Base-by-base conservation (phyloP, 2,888 invertebrate species). In the Agriotes lineatus region DNA sequence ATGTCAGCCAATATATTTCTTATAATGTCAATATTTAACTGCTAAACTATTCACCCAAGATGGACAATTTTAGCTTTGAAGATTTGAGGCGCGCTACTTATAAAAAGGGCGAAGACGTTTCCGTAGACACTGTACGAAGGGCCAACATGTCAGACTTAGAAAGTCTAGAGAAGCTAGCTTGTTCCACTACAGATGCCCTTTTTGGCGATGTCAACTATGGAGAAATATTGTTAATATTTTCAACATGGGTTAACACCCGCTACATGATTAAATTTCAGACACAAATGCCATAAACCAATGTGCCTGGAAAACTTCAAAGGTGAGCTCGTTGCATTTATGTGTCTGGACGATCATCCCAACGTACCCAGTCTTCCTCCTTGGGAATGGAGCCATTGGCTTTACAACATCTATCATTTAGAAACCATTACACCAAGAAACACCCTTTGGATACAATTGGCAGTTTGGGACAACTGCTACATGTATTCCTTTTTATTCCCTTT, bases 331-430 rank as follows among this genome's bases (percentile, higher is more conserved):
- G 82, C 82, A 0, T 79, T 75, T 19, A 72, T 86, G 7, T 81
- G 81, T 52, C 75, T 86, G 0, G 80, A 83, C 69, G 82, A 82
- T 74, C 86, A 86, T 77, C 91, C 91, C 0, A 83, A 88, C 71
- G 78, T 90, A 30, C 88, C 88, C 0, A 82, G 88, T 0, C 80
- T 91, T 6, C 86, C 87, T 20, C 83, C 87, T 3, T 81, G 81
- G 58, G 86, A 86, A 20, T 91, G 90, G 90, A 83, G 85, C 42
- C 79, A 83, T n/a, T 91, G 89, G 85, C 77, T 90, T n/a, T 82
- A 83, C 79, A 81, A 80, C 10, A 85, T 87, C 75, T 91, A 89
- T 79, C 85, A 85, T 87, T 88, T 83, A 72, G 70, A 72, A 18
- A 62, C 18, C 20, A 59, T 54, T 19, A 59, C 52, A 10, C 48